Evolutionary conservation across 2,888 invertebrate genomes (phyloP).

Genomic region (Linyphia triangularis): DNA sequence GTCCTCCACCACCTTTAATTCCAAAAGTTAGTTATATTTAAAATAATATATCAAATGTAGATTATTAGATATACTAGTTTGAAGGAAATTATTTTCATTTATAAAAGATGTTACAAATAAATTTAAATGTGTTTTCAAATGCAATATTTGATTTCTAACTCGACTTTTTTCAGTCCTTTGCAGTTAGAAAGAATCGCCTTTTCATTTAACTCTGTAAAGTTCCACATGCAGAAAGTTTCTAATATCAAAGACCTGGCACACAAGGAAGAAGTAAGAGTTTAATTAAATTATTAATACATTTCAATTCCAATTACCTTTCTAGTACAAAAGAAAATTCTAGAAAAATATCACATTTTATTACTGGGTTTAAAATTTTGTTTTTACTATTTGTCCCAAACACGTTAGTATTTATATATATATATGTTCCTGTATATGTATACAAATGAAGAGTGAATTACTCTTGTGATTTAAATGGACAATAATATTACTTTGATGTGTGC

Average conservation of each 20-base stretch:
- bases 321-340: not conserved
- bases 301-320: not conserved
- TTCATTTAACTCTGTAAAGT: constrained; percentile 87
- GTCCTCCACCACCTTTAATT: too few relatives aligned
- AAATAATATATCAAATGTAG: too few relatives aligned
- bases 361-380: not conserved
- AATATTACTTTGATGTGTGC: too few relatives aligned
- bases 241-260: constrained; percentile 81
- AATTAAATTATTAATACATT: not conserved
- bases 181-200: constrained; percentile 86
- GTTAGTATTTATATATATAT: not conserved
- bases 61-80: too few relatives aligned
- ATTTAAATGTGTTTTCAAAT: not conserved
- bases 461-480: too few relatives aligned
- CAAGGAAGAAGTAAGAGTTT: constrained; percentile 79
- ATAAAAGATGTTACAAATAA: too few relatives aligned
- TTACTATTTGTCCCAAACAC: not conserved
- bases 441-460: too few relatives aligned
- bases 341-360: not conserved
- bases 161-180: constrained; percentile 77
- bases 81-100: too few relatives aligned
- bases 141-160: not conserved
- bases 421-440: too few relatives aligned
- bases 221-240: constrained; percentile 85
- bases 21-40: too few relatives aligned